A percentile compares a stretch with the other conserved stretches of the same genome.
These are phyloP conservation scores for Lissonota sp. DNA, from an alignment of 2,888 invertebrate genomes.

Conservation along the genomic window DNA sequence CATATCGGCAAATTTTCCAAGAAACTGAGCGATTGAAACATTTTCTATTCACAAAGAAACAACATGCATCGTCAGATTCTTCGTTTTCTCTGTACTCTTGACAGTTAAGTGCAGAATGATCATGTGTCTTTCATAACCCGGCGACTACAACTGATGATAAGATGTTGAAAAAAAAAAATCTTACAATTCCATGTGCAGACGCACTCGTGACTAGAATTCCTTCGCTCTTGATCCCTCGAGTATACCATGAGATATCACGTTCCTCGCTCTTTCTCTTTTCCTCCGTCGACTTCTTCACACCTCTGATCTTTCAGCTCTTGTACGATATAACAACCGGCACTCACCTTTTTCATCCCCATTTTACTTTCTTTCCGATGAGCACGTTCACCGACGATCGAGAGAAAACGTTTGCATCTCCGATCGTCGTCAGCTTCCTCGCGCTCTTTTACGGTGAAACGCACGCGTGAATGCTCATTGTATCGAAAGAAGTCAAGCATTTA, in stretches of 20 bases:
- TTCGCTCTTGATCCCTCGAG: constrained; percentile 52
- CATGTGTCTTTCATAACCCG: neutral
- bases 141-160: constrained; percentile 10
- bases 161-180: constrained; percentile 7
- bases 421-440: constrained; percentile 40
- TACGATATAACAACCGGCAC: constrained; percentile 47
- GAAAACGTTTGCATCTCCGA: constrained; percentile 65
- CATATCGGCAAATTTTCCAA: too few species aligned
- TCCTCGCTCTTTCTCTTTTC: constrained; percentile 52
- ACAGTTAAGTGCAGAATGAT: constrained; percentile 5
- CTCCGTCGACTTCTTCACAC: constrained; percentile 39
- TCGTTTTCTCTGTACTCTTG: neutral
- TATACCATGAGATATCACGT: constrained; percentile 55
- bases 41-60: too few species aligned
- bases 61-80: too few species aligned
- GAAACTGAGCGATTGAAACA: too few species aligned
- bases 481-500: constrained; percentile 24
- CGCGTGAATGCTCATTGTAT: constrained; percentile 32
- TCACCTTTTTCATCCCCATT: constrained; percentile 31
- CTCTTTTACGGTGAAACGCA: constrained; percentile 5
- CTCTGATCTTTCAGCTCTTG: constrained; percentile 42
- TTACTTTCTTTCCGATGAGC: constrained; percentile 54
- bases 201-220: constrained; percentile 39
- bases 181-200: constrained; percentile 11
- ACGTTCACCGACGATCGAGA: constrained; percentile 66